Percentiles rank a stretch among this genome's conserved stretches.
Conservation (phyloP, 2,113 vertebrate genomes). For the Muscicapa adusta region DNA sequence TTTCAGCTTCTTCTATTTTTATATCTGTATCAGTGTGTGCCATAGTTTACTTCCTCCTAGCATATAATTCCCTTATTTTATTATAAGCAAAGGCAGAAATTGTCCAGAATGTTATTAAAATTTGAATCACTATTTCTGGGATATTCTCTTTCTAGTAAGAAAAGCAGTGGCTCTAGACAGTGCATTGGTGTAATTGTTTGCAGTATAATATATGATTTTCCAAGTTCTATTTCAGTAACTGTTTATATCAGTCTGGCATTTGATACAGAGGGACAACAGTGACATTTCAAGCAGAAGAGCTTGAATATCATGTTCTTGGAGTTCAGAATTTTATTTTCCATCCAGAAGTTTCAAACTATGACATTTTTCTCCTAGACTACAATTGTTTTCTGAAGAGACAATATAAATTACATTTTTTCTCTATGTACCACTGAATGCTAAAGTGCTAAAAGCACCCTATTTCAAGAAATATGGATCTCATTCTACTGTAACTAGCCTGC, state of each 20-base stretch:
- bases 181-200: neutral
- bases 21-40: neutral
- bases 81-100: neutral
- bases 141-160: neutral
- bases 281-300: slow-evolving; percentile 52
- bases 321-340: slow-evolving; percentile 38
- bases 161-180: neutral
- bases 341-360: neutral
- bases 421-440: neutral
- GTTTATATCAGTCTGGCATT: neutral
- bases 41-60: neutral
- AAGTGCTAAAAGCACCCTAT: neutral
- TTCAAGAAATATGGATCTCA: neutral
- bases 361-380: neutral
- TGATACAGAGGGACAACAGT: neutral
- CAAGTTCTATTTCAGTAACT: neutral
- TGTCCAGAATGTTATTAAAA: neutral
- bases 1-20: neutral
- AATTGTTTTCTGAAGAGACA: neutral
- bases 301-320: slow-evolving; percentile 18
- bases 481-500: neutral
- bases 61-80: neutral
- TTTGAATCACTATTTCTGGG: neutral
- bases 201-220: neutral
- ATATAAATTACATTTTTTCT: neutral